These are phyloP conservation scores for Micromesistius poutassou DNA, from an alignment of 2,797 vertebrate species.

Conservation along the genomic window DNA sequence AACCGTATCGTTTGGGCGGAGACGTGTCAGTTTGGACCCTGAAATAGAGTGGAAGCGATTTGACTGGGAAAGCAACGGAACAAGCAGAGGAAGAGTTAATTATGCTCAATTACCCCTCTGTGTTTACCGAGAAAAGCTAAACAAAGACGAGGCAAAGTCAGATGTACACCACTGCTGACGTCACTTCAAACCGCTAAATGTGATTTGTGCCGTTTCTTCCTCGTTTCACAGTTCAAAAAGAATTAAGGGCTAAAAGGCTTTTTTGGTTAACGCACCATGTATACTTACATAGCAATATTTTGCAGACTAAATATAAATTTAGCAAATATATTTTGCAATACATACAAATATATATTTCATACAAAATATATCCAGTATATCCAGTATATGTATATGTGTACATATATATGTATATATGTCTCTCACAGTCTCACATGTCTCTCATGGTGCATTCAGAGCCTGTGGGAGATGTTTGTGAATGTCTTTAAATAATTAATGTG, in stretches of 20 bases:
- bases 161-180: slow-evolving; percentile 6
- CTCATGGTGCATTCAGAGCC: background rate
- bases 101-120: slow-evolving; percentile 1
- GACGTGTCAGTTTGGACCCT: background rate
- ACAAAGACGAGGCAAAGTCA: background rate
- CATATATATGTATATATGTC: background rate
- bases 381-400: background rate
- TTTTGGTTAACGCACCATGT: slow-evolving; percentile 2
- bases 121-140: slow-evolving; percentile 2
- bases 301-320: too few species aligned
- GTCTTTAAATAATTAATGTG: background rate
- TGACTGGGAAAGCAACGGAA: slow-evolving; percentile 6
- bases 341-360: background rate
- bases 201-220: slow-evolving; percentile 11
- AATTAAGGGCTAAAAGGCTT: slow-evolving; percentile 9
- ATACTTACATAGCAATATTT: too few species aligned
- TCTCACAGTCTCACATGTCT: too few species aligned
- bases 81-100: background rate
- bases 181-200: slow-evolving; percentile 1
- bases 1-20: too few species aligned
- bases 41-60: background rate
- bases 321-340: background rate
- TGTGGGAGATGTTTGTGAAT: background rate
- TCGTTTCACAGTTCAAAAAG: slow-evolving; percentile 20
- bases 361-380: background rate